Evolutionary conservation across 2,113 vertebrate species (phyloP), one percentile per base, ranked within the genome.

Genomic region (Orycteropus afer): DNA sequence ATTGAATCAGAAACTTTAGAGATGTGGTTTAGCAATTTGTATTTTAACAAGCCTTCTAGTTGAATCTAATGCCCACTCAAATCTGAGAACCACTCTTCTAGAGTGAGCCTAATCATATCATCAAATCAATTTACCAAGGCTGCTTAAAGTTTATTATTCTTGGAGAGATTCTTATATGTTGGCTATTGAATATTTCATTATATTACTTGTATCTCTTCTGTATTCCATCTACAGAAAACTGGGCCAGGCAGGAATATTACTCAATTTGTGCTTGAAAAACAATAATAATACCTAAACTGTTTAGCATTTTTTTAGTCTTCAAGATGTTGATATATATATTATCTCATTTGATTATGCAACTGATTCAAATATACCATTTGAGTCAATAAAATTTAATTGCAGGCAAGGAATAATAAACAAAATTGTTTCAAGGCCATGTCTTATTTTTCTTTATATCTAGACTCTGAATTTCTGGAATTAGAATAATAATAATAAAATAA

Each of bases 151-250:
- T 87, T 78, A 92, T 80, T 74, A 74, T 92, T 93, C 11, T 93
- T 83, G 85, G 32, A 67, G 12, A 65, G 59, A 65, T 37, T 89
- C n/a, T 53, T 78, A 74, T n/a, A 77, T 86, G 57, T 81, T 94
- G 74, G 51, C 29, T 85, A 55, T 51, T 67, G 61, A 91, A 81
- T 25, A 57, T 85, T 95, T 92, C 95, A 91, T 80, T 95, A 73
- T 67, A 59, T 92, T 47, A 65, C n/a, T 94, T 92, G 90, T 82
- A 82, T 63, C 34, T 95, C 67, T 82, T 93, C 42, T 47, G 59
- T 81, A 69, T 93, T 90, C 53, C 83, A 55, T 81, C 59, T 91
- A 57, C 7, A 93, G 77, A 57, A 74, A 91, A 79, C 18, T 82
- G 27, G 84, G 53, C 37, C 42, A 94, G 59, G 63, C 40, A 80